Base-by-base conservation (phyloP, 2,113 vertebrate species). In the Rynchops niger region DNA sequence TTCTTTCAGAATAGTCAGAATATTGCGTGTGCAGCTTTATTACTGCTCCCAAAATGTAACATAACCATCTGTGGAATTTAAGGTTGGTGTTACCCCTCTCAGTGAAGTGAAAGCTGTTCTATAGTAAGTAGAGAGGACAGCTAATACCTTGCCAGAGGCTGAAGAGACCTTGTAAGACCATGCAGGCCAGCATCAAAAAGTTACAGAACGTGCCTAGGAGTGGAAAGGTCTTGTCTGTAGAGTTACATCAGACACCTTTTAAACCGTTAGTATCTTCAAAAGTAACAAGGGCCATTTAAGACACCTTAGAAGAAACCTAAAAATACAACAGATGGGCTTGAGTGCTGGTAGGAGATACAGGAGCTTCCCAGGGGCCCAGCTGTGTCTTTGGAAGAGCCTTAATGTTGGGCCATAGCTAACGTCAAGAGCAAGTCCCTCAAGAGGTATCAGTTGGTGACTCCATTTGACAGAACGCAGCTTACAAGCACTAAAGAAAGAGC, bases 331-430 rank as follows among this genome's bases (percentile, higher is more conserved):
- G 15, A 71, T 13, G 40, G 69, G 63, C 40, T 63, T 86, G 76
- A 76, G 47, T 18, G 59, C 59, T 86, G 38, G 50, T 52, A 88
- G 52, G 61, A 88, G 61, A 49, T 42, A 79, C 5, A 65, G 43
- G 34, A 89, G 76, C 61, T 89, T 89, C 78, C 63, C 53, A 88
- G 38, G 56, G 74, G 55, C 77, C 84, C 53, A 38, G 81, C 34
- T 77, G 36, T 71, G 82, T 95, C 96, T 94, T 95, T 93, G 84
- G 91, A 92, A 96, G 79, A 96, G 62, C 91, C 81, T 89, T 87
- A 32, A 42, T 5, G 10, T 13, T 1, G 4, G 77, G 83, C 45
- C 77, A 89, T 45, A 72, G 47, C 22, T 61, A 72, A 72, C 76
- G 62, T 17, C 69, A 34, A 86, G 45, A 92, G 32, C 40, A 89